Evolutionary conservation across 1,140 invertebrate genomes (phyloP), one percentile per base, ranked within the genome.

Genomic region (Calycopis cecrops): DNA sequence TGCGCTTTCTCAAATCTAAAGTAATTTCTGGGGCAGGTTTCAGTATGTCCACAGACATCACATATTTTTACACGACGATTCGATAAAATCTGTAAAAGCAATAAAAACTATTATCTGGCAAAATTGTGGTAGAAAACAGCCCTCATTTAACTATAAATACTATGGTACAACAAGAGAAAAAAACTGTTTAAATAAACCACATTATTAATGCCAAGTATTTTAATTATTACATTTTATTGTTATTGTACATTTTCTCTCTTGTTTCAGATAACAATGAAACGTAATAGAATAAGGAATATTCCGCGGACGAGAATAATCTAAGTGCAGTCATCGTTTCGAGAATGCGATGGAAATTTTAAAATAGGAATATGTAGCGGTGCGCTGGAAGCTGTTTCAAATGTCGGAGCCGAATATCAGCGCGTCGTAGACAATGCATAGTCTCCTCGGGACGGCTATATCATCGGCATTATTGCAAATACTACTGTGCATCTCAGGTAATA

Each of bases 401-500:
- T 67, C 58, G 73, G 65, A 67, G 58, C 60, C 56, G 63, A 66
- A 67, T 73, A 69, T 10, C 35, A 44, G 58, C 68, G 73, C 76
- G 59, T 55, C 69, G 61, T 86, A 86, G 83, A 86, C 78, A 81
- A 85, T 86, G 80, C 68, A 72, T 71, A 75, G 69, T 65, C 73
- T 84, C 60, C 62, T 86, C 50, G 70, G 70, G 69, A 67, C 66
- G 70, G 76, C 73, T 69, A 78, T 66, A 66, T 65, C 63, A 60
- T 74, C 79, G 60, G 78, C 75, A 35, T 55, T 84, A 68, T 60
- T 86, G 56, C 81, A 84, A 65, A 74, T 84, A 74, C 55, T 86
- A 9, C 60, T 83, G 17, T 81, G 77, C 21, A 72, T 74, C 52
- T 60, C 80, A 66, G 78, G 83, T 86, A 70, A 73, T 57, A 49